Percentiles rank a stretch among this genome's conserved stretches.
These are phyloP conservation scores for Eupithecia subumbrata DNA, from an alignment of 2,888 invertebrate species.

Conservation along the genomic window DNA sequence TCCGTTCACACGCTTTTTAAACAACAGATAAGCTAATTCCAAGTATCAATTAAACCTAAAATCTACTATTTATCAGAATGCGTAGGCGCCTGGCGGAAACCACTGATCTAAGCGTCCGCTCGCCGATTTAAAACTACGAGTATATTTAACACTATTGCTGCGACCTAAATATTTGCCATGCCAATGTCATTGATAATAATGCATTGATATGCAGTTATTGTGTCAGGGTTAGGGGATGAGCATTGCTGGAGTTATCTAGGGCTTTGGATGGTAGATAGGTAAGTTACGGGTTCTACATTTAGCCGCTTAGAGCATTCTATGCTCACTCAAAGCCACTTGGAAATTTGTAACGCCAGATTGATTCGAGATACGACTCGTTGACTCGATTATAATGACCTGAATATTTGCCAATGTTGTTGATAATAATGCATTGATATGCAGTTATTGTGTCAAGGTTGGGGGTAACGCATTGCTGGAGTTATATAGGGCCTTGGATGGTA, in stretches of 20 bases:
- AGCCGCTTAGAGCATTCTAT: neutral
- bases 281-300: neutral
- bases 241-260: neutral
- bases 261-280: neutral
- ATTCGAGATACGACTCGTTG: neutral
- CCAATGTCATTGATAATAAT: constrained; percentile 59
- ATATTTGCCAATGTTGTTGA: constrained; percentile 57
- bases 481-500: neutral
- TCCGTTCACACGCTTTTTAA: neutral
- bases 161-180: constrained; percentile 56
- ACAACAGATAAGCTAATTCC: constrained; percentile 14
- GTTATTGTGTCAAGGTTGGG: constrained; percentile 47
- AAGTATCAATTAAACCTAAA: constrained; percentile 16
- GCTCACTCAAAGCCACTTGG: neutral
- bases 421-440: constrained; percentile 48
- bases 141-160: constrained; percentile 33
- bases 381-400: constrained; percentile 50
- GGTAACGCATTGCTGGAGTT: neutral
- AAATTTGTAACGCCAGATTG: neutral
- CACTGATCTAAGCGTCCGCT: constrained; percentile 56
- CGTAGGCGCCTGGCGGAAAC: constrained; percentile 57
- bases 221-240: constrained; percentile 46
- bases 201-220: constrained; percentile 42
- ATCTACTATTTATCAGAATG: constrained; percentile 50
- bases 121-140: constrained; percentile 44